phyloP scores from a whole-genome alignment of 2,888 invertebrate genomes.

The Andrena praecox region DNA sequence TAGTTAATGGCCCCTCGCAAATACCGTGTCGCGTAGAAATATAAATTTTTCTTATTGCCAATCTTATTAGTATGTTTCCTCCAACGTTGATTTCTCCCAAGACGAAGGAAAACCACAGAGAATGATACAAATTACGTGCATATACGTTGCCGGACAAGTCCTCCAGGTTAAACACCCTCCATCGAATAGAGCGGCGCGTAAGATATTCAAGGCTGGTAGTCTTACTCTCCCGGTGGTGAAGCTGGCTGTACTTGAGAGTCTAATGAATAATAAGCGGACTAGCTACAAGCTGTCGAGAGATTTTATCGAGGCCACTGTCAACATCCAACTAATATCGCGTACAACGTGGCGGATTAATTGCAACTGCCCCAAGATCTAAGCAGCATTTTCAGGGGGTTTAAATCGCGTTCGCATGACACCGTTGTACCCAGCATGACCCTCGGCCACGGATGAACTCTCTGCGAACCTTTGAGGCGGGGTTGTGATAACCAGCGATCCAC shows the following conservation, averaged over 20 bases:
- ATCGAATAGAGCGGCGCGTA: conserved; percentile 44
- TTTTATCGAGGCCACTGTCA: conserved; percentile 82
- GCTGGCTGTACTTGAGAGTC: conserved; percentile 75
- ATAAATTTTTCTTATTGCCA: neutral
- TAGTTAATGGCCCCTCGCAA: too few relatives aligned
- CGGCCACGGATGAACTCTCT: conserved; percentile 18
- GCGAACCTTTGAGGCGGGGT: conserved; percentile 15
- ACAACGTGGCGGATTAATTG: conserved; percentile 82
- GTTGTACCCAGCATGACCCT: conserved; percentile 39
- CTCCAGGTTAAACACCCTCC: conserved; percentile 21
- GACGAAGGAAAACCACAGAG: neutral
- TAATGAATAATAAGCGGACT: conserved; percentile 81
- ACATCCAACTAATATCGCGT: conserved; percentile 83
- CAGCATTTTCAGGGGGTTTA: conserved; percentile 75
- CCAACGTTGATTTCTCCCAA: neutral
- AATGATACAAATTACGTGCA: conserved; percentile 32
- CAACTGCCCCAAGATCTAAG: conserved; percentile 75
- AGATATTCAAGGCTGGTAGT: conserved; percentile 65
- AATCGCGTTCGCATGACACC: conserved; percentile 75
- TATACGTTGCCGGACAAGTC: neutral
- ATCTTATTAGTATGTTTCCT: neutral
- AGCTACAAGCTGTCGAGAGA: conserved; percentile 77
- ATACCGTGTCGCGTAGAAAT: neutral
- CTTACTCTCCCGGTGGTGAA: conserved; percentile 34
- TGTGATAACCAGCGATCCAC: conserved; percentile 36